Base-by-base conservation (phyloP, 2,113 vertebrate genomes). In the Equus quagga region DNA sequence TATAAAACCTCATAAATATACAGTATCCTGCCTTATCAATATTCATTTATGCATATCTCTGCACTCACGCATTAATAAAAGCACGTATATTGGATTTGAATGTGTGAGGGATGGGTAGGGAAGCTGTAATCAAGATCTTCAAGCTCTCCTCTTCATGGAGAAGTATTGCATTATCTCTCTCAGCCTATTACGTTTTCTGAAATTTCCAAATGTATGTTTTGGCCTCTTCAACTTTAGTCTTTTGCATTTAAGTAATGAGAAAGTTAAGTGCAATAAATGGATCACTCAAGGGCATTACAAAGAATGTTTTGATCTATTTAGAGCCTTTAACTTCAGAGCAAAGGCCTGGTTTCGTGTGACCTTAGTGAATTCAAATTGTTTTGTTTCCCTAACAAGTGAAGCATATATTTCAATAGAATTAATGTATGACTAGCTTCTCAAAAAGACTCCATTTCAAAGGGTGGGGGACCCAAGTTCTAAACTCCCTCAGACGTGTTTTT, bases 161-260 rank as follows among this genome's bases (percentile, higher is more conserved):
- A 96, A 98, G 97, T 87, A 97, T 98, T 54, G 81, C 91, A 97
- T 98, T 96, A 98, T 88, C 96, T 98, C 93, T 97, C 97, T 97
- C 97, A 92, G 96, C 33, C 98, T 98, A 97, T 98, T 97, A 98
- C 97, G 98, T 98, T 97, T 60, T 98, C 93, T 98, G 97, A 98
- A 98, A 98, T 98, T 98, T 98, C 98, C 98, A 97, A 97, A 97
- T 24, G 26, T 97, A 98, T 98, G 98, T 98, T 99, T 98, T 98
- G 98, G 98, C 97, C 98, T 98, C 98, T 97, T 95, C 97, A 98
- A 98, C 98, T 99, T 98, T 95, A 98, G 54, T 98, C 98, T 97
- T 98, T 96, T 97, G 98, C 94, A 98, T 98, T 99, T 99, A 98
- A 98, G 98, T 97, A 78, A 19, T 97, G 94, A 96, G 98, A 97